Conservation (phyloP, 2,888 invertebrate genomes). For the Ceraclea dissimilis region DNA sequence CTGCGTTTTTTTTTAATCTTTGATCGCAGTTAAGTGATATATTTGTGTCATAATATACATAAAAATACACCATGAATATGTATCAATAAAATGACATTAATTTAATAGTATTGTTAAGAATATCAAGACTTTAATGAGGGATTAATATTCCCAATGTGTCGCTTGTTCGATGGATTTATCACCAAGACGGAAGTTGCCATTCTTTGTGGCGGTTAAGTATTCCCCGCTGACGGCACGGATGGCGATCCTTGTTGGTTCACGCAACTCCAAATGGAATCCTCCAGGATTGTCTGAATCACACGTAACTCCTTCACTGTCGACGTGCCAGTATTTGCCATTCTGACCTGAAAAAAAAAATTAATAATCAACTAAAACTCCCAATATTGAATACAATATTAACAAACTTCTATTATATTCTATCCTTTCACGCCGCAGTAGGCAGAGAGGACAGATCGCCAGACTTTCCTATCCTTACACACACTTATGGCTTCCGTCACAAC, state of each 20-base stretch:
- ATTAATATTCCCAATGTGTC: constrained; percentile 91
- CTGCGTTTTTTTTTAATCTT: too few relatives aligned
- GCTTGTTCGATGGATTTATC: constrained; percentile 69
- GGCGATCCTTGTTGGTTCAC: constrained; percentile 87
- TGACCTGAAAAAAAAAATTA: constrained; percentile 54
- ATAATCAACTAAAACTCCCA: not conserved
- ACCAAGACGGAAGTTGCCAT: constrained; percentile 81
- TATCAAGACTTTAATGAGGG: not conserved
- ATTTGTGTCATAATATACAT: not conserved
- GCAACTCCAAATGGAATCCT: constrained; percentile 86
- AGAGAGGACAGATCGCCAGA: too few relatives aligned
- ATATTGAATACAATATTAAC: too few relatives aligned
- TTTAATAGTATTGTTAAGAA: not conserved
- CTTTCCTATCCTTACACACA: too few relatives aligned
- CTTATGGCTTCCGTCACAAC: too few relatives aligned
- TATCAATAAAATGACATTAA: not conserved
- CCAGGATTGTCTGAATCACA: constrained; percentile 77
- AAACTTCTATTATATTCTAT: too few relatives aligned
- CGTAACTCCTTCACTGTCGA: constrained; percentile 77
- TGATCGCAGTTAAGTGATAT: too few relatives aligned
- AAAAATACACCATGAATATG: not conserved
- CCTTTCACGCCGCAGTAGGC: too few relatives aligned
- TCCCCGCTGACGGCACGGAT: constrained; percentile 71
- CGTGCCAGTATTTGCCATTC: constrained; percentile 92
- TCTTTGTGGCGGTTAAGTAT: constrained; percentile 85